These are phyloP conservation scores for Manacus vitellinus DNA, from an alignment of 2,113 vertebrate genomes.

Conservation along the genomic window DNA sequence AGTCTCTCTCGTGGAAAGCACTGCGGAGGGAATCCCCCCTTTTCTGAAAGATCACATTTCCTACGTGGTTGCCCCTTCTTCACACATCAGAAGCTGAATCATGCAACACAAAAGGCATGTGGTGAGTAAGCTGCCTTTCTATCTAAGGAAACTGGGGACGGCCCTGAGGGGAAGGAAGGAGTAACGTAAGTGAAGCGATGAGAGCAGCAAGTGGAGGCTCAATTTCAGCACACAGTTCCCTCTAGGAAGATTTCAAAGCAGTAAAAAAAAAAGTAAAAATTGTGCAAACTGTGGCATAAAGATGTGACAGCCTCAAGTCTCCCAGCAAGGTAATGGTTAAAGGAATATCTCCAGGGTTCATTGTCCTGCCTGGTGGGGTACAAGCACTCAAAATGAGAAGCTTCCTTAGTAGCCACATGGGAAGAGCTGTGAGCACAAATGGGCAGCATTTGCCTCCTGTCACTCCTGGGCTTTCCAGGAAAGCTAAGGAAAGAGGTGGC, in stretches of 20 bases:
- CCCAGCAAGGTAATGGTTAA: not conserved
- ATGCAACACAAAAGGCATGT: constrained; percentile 5
- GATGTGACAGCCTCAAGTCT: not conserved
- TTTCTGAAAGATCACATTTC: constrained; percentile 7
- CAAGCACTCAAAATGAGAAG: not conserved
- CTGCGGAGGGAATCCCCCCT: constrained; percentile 17
- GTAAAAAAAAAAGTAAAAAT: not conserved
- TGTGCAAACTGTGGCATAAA: not conserved
- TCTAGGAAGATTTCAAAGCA: constrained; percentile 23
- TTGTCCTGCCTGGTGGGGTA: not conserved
- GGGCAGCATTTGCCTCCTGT: not conserved
- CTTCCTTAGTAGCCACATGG: constrained; percentile 18
- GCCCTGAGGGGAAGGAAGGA: constrained; percentile 49
- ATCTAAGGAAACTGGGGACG: constrained; percentile 8
- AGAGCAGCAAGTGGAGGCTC: not conserved
- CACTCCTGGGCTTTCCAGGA: constrained; percentile 16
- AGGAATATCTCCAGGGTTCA: not conserved
- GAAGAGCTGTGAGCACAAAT: not conserved
- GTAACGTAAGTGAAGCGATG: not conserved
- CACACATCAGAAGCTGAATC: constrained; percentile 52
- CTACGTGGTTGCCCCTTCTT: constrained; percentile 53
- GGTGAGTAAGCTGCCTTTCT: constrained; percentile 39
- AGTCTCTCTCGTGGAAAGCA: not conserved
- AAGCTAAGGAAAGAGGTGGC: constrained; percentile 12
- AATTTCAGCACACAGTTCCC: not conserved